Conservation (phyloP, 2,113 vertebrate species). For the Apodemus speciosus region DNA sequence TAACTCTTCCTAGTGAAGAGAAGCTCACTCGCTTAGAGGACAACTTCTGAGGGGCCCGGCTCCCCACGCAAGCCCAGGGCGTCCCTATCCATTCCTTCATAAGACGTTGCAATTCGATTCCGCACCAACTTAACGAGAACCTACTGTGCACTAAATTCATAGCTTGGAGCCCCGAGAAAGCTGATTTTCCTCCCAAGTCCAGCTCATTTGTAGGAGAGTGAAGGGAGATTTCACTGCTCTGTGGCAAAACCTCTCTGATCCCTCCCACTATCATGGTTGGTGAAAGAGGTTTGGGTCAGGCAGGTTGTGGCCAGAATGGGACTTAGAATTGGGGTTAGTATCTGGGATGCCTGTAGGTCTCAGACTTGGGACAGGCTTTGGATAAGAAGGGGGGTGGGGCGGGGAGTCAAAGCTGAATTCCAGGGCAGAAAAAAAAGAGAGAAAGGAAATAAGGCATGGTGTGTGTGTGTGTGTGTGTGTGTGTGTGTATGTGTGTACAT, state of each 20-base stretch:
- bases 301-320: background rate
- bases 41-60: background rate
- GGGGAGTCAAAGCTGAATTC: too few species aligned
- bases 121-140: background rate
- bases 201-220: background rate
- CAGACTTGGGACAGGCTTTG: background rate
- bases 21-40: background rate
- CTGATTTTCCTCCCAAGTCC: background rate
- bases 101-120: background rate
- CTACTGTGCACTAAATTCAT: background rate
- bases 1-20: background rate
- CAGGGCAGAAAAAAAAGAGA: background rate
- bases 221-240: too few species aligned
- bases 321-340: background rate
- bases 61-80: background rate
- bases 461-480: too few species aligned
- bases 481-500: too few species aligned
- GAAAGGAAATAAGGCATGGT: too few species aligned
- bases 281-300: background rate
- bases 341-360: background rate
- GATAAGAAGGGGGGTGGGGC: too few species aligned
- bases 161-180: background rate
- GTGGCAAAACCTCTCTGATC: background rate
- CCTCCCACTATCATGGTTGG: background rate
- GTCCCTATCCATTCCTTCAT: background rate